phyloP scores from a whole-genome alignment of 1,140 invertebrate genomes.

The Triops cancriformis region DNA sequence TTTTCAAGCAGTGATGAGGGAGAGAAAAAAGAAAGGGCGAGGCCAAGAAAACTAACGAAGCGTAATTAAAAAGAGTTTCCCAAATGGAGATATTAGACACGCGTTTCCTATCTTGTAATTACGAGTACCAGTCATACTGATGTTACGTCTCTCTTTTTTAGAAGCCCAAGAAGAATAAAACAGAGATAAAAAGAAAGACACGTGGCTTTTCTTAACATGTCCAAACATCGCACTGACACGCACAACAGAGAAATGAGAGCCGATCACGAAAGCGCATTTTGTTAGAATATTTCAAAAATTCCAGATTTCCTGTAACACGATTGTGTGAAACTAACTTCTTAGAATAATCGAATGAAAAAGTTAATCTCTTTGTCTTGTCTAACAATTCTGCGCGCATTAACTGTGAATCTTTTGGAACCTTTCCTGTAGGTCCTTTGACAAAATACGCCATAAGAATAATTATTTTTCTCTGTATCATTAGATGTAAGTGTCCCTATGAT shows the following conservation, averaged over 20 bases:
- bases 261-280: background rate
- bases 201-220: background rate
- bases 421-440: no score
- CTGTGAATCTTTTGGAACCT: no score
- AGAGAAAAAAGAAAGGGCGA: background rate
- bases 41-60: background rate
- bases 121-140: background rate
- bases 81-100: background rate
- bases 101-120: background rate
- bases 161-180: background rate
- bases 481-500: no score
- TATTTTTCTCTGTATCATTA: no score
- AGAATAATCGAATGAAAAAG: no score
- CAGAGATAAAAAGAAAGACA: background rate
- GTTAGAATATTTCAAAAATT: no score
- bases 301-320: no score
- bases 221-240: background rate
- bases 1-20: no score
- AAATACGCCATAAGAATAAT: no score
- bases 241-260: background rate
- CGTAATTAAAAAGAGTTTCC: background rate
- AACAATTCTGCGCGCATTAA: background rate
- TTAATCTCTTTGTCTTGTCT: no score
- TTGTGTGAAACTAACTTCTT: no score
- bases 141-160: no score